Conservation (phyloP, 2,797 vertebrate genomes). For the Aulostomus chinensis region DNA sequence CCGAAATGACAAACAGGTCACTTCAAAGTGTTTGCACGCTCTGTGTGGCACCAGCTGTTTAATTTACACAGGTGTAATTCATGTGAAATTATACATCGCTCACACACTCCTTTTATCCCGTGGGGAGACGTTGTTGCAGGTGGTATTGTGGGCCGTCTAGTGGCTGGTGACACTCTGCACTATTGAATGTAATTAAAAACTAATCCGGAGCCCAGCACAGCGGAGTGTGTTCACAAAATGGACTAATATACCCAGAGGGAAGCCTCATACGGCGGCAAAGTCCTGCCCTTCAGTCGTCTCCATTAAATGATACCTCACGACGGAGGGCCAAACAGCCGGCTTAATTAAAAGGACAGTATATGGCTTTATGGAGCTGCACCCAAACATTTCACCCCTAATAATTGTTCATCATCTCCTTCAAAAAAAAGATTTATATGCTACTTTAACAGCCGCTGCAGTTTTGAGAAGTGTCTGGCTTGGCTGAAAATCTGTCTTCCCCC, state of each 20-base stretch:
- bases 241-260: slow-evolving; percentile 46
- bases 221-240: slow-evolving; percentile 44
- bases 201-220: slow-evolving; percentile 38
- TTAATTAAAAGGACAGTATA: not conserved
- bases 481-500: too few relatives aligned
- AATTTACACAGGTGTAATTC: slow-evolving; percentile 24
- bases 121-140: slow-evolving; percentile 19
- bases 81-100: too few relatives aligned
- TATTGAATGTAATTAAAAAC: slow-evolving; percentile 60
- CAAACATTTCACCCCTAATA: too few relatives aligned
- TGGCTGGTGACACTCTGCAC: slow-evolving; percentile 26
- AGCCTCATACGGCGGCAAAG: slow-evolving; percentile 7
- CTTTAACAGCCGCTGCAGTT: too few relatives aligned
- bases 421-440: too few relatives aligned
- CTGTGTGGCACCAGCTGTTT: slow-evolving; percentile 1
- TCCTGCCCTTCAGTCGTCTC: slow-evolving; percentile 19
- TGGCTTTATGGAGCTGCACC: too few relatives aligned
- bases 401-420: too few relatives aligned
- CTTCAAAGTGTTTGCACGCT: too few relatives aligned
- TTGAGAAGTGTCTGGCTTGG: too few relatives aligned
- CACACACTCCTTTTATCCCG: not conserved
- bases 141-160: slow-evolving; percentile 6
- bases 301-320: too few relatives aligned
- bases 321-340: too few relatives aligned
- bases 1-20: too few relatives aligned